These are phyloP conservation scores for Hydropotes inermis DNA, from an alignment of 2,113 vertebrate genomes.

Conservation along the genomic window DNA sequence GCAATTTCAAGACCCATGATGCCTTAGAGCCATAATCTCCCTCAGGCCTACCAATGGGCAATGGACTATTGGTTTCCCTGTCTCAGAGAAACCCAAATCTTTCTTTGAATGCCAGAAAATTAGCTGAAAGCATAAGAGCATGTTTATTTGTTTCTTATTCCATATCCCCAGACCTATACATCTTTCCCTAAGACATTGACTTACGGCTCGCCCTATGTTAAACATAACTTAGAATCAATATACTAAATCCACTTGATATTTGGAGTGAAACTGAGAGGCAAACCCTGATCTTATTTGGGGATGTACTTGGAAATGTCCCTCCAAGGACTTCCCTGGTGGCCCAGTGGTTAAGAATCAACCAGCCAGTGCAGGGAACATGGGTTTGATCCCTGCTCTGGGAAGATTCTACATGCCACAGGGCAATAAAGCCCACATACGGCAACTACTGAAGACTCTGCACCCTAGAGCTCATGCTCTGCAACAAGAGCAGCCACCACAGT, in stretches of 20 bases:
- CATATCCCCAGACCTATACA: neutral
- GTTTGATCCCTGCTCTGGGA: neutral
- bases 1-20: neutral
- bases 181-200: neutral
- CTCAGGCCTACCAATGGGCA: neutral
- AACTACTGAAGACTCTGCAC: neutral
- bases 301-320: neutral
- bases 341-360: neutral
- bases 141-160: neutral
- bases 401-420: neutral
- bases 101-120: neutral
- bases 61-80: neutral
- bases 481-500: neutral
- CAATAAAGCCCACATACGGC: fast-evolving
- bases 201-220: neutral
- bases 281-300: neutral
- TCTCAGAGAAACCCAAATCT: neutral
- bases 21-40: too few relatives aligned
- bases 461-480: neutral
- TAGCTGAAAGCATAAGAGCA: neutral
- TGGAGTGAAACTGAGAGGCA: neutral
- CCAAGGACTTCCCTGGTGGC: neutral
- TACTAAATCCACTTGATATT: neutral
- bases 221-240: neutral
- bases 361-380: neutral